phyloP scores from a whole-genome alignment of 1,140 invertebrate genomes.

The Papilio dardanus region DNA sequence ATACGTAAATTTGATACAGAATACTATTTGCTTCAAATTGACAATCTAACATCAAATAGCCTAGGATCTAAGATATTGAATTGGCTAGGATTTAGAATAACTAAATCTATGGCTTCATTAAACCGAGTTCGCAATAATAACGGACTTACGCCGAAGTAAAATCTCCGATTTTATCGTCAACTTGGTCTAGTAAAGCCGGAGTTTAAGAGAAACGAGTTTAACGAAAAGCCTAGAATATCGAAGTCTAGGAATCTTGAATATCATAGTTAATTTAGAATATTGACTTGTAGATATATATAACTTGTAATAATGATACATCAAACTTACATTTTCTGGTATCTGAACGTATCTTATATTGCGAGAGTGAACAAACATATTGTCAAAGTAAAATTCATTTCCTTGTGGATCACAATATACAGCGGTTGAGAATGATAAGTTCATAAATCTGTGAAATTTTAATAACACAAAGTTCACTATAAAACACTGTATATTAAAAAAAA shows the following conservation, averaged over 20 bases:
- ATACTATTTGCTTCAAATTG: neutral
- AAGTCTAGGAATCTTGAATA: no score
- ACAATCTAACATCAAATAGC: neutral
- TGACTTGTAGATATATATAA: neutral
- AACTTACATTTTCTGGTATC: constrained; percentile 85
- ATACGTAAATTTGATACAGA: neutral
- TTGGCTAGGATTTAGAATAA: no score
- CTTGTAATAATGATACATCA: neutral
- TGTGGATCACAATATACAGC: constrained; percentile 83
- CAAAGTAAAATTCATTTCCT: constrained; percentile 79
- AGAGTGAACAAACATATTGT: constrained; percentile 84
- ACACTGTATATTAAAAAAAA: no score
- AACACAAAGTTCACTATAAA: neutral
- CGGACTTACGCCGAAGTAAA: no score
- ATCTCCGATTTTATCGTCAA: no score
- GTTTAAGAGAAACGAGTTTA: no score
- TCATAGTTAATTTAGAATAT: no score
- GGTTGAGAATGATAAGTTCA: constrained; percentile 86
- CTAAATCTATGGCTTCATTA: no score
- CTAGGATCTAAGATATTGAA: no score
- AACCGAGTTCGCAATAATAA: no score
- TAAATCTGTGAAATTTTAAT: constrained; percentile 79
- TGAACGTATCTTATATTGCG: constrained; percentile 87
- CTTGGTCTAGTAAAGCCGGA: no score
- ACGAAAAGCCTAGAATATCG: no score